Evolutionary conservation across 1,140 invertebrate genomes (phyloP).

Genomic region (Drosophila sulfurigaster): DNA sequence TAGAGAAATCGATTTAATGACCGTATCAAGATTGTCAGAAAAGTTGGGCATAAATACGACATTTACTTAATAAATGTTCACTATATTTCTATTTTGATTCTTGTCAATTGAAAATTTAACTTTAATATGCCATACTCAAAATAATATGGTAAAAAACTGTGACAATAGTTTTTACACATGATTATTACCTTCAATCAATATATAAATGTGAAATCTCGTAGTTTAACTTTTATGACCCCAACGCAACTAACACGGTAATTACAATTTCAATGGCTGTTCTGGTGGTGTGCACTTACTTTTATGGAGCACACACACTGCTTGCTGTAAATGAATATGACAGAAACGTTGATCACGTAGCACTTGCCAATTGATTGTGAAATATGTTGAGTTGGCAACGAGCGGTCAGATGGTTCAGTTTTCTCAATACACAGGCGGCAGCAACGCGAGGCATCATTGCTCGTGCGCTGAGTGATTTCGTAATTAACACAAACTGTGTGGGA

Average conservation of each 20-base stretch:
- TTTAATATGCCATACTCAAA: too few species aligned
- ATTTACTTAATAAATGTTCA: too few species aligned
- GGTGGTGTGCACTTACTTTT: not conserved
- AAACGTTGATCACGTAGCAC: conserved; percentile 45
- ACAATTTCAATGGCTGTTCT: conserved; percentile 8
- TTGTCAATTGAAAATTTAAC: too few species aligned
- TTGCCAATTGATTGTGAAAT: conserved; percentile 53
- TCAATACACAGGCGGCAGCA: conserved; percentile 12
- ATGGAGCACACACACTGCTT: not conserved
- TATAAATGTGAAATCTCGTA: not conserved
- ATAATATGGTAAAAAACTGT: too few species aligned
- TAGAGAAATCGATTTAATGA: too few species aligned
- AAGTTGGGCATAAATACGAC: too few species aligned
- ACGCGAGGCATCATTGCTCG: conserved; percentile 14
- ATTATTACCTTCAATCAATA: not conserved
- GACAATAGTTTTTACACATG: too few species aligned
- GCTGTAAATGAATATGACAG: conserved; percentile 15
- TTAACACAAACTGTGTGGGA: conserved; percentile 70
- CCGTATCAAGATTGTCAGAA: too few species aligned
- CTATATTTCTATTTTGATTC: too few species aligned
- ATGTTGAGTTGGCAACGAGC: conserved; percentile 45
- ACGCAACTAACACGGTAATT: not conserved
- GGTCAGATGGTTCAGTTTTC: conserved; percentile 34
- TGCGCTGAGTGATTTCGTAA: conserved; percentile 76
- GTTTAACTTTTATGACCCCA: not conserved